phyloP scores from a whole-genome alignment of 1,140 invertebrate genomes.

The Lordiphosa stackelbergi region DNA sequence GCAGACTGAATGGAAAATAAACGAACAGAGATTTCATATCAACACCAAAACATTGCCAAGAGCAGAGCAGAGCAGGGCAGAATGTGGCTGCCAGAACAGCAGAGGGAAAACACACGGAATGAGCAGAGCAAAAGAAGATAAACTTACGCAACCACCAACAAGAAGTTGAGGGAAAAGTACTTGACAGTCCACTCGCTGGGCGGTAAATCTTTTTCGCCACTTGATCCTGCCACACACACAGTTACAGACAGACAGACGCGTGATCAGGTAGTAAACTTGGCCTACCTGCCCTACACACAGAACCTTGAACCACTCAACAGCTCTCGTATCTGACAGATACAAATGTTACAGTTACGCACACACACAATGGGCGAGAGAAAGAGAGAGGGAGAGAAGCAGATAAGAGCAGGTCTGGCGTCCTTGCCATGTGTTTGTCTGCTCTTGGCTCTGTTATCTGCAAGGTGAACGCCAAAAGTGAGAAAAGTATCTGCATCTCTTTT shows the following conservation, averaged over 20 bases:
- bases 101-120: constrained; percentile 2
- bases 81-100: constrained; percentile 8
- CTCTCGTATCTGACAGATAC: constrained; percentile 38
- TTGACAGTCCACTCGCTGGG: constrained; percentile 21
- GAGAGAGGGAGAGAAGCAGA: background rate
- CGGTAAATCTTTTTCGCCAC: constrained; percentile 45
- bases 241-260: background rate
- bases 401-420: constrained; percentile 25
- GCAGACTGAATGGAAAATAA: constrained; percentile 68
- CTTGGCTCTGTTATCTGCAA: constrained; percentile 4
- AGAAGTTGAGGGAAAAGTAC: constrained; percentile 25
- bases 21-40: constrained; percentile 58
- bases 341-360: constrained; percentile 50
- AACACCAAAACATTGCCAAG: constrained; percentile 41
- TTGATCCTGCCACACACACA: constrained; percentile 28
- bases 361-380: background rate
- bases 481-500: constrained; percentile 17
- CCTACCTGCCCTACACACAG: constrained; percentile 46
- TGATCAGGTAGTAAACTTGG: constrained; percentile 24
- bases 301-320: constrained; percentile 51
- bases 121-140: constrained; percentile 44
- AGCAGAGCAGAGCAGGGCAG: constrained; percentile 4
- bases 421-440: constrained; percentile 8
- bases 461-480: constrained; percentile 26
- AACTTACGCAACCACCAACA: constrained; percentile 61